Evolutionary conservation across 2,888 invertebrate species (phyloP), one percentile per base, ranked within the genome.

Genomic region (Aporophyla lueneburgensis): DNA sequence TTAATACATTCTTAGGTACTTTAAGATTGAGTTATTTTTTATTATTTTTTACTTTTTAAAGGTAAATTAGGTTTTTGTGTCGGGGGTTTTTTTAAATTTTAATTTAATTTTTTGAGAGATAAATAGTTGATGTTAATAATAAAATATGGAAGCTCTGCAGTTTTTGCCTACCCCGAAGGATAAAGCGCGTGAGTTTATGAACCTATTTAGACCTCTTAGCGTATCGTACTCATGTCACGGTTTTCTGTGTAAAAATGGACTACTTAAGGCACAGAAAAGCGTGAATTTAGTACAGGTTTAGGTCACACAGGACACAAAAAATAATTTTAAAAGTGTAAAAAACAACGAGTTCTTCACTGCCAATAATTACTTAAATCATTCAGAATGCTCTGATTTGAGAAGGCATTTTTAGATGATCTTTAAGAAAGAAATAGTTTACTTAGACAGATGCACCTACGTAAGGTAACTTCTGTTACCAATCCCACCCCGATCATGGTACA

Each of bases 401-500:
- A 46, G 1, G 14, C 5, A 54, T n/a, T 33, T 16, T 54, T 16
- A 5, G 21, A 54, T 14, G 5, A 53, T 5, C 9, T 54, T 5
- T n/a, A 54, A 33, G 43, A 63, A 63, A 43, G 16, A 63, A 66
- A 33, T 33, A 9, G 14, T 21, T 59, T 27, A 14, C 14, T 21
- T 3, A 66, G 46, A 27, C 19, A 65, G 21, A 53, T 27, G 21
- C 24, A 24, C 24, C 9, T 43, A 12, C 19, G 19, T 49, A 53
- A 10, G 9, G 21, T 66, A 7, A 53, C n/a, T 43, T 51, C 10
- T 33, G 49, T 33, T 16, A 54, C 19, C 54, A 16, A 81, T n/a
- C 19, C 2, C 69, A 75, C 82, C 61, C 82, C 61, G 85, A 85
- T 70, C 69, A 61, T 24, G 2, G 56, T 10, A 43, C 61, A 56